Evolutionary conservation across 2,888 invertebrate genomes (phyloP).

Genomic region (Heliconius cydno): DNA sequence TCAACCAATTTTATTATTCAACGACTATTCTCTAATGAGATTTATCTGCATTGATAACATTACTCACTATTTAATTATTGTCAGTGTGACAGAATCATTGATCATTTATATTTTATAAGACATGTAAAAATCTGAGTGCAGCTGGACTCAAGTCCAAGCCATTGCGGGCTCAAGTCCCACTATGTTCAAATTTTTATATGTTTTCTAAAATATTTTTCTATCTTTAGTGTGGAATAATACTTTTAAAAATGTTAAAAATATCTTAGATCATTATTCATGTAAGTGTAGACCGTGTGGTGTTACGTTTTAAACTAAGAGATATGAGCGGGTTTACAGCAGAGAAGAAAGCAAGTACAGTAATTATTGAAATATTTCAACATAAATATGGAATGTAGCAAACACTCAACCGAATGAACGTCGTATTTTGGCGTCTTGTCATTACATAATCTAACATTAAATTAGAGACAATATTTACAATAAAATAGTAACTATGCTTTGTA

Average conservation of each 20-base stretch:
- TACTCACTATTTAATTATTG: constrained; percentile 69
- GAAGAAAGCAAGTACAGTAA: constrained; percentile 62
- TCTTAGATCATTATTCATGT: background rate
- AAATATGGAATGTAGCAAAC: constrained; percentile 84
- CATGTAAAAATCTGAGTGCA: background rate
- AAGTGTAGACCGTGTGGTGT: constrained; percentile 33
- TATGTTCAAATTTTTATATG: background rate
- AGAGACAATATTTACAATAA: constrained; percentile 82
- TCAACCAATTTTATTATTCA: constrained; percentile 66
- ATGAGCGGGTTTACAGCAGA: constrained; percentile 45
- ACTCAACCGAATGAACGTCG: constrained; percentile 80
- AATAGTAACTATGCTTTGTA: constrained; percentile 80
- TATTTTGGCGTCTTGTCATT: constrained; percentile 73
- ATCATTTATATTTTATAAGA: constrained; percentile 19
- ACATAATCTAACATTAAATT: constrained; percentile 79
- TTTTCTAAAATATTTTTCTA: background rate
- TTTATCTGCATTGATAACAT: constrained; percentile 71
- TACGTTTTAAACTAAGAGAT: no score
- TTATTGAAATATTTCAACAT: constrained; percentile 80
- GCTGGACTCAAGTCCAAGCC: background rate
- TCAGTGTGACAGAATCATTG: constrained; percentile 54
- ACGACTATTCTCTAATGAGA: constrained; percentile 76
- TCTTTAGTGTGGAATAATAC: background rate
- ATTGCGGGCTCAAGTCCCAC: no score
- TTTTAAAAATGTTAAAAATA: constrained; percentile 1